Percentiles rank a stretch among this genome's conserved stretches.
Evolutionary conservation across 2,797 vertebrate species (phyloP).

Genomic region (Enteromius viviparus): DNA sequence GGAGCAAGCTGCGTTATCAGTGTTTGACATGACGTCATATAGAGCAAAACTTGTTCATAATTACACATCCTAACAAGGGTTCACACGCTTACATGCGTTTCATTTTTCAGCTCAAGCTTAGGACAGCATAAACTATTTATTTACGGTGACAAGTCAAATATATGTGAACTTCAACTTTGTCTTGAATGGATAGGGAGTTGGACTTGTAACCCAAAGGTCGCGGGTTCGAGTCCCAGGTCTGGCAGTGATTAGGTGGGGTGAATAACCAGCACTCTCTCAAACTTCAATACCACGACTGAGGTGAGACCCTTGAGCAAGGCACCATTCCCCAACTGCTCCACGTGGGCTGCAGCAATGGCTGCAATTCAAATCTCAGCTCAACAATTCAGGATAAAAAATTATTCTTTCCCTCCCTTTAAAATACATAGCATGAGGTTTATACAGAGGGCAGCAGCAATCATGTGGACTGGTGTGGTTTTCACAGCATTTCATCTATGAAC

Average conservation of each 20-base stretch:
- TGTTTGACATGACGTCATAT: not conserved
- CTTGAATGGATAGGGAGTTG: no score
- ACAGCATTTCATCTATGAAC: constrained; percentile 42
- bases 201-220: no score
- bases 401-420: not conserved
- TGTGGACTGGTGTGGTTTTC: constrained; percentile 36
- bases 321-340: no score
- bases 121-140: not conserved
- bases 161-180: not conserved
- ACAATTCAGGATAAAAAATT: not conserved
- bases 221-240: no score
- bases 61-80: not conserved
- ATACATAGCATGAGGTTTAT: not conserved
- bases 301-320: no score
- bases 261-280: no score
- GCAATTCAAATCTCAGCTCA: no score
- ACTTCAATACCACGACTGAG: no score
- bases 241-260: no score
- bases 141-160: not conserved
- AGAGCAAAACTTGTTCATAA: not conserved
- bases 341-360: no score
- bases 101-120: not conserved
- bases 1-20: not conserved
- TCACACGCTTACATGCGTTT: not conserved
- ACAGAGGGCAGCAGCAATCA: constrained; percentile 11